Percentiles rank a stretch among this genome's conserved stretches.
Conservation (phyloP, 1,140 invertebrate species). For the Ctenoplectra terminalis region DNA sequence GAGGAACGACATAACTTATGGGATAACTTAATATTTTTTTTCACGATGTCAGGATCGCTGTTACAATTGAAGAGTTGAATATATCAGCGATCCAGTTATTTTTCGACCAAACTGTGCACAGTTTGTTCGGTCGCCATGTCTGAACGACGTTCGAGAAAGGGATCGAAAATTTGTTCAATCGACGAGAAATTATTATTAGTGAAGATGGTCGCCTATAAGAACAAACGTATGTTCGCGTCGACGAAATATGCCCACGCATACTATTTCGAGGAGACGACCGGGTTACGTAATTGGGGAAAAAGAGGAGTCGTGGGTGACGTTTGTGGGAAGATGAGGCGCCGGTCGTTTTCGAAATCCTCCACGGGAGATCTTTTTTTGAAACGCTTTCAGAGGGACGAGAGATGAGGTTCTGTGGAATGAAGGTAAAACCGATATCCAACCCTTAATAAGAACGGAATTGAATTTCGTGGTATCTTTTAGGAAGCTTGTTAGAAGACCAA, state of each 20-base stretch:
- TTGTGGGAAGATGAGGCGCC: constrained; percentile 20
- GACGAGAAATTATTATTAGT: not conserved
- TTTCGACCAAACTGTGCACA: too few relatives aligned
- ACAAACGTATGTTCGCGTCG: not conserved
- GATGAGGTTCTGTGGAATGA: not conserved
- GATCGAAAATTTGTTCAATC: not conserved
- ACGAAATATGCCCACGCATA: constrained; percentile 69
- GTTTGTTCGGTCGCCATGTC: too few relatives aligned
- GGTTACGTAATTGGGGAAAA: constrained; percentile 65
- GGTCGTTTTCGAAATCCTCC: constrained; percentile 22
- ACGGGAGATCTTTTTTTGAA: not conserved
- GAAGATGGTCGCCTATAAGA: not conserved
- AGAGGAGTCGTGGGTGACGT: constrained; percentile 26
- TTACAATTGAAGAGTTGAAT: too few relatives aligned
- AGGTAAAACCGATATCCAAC: not conserved
- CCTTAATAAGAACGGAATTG: not conserved
- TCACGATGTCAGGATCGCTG: too few relatives aligned
- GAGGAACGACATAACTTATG: too few relatives aligned
- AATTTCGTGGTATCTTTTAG: not conserved
- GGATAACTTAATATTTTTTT: too few relatives aligned
- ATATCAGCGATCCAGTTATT: too few relatives aligned
- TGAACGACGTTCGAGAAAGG: too few relatives aligned
- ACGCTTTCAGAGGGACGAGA: not conserved
- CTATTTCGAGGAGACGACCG: constrained; percentile 69
- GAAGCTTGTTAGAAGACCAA: not conserved